Percentiles rank a stretch among this genome's conserved stretches.
phyloP scores from a whole-genome alignment of 2,113 vertebrate species.

The Ardeotis arabs region DNA sequence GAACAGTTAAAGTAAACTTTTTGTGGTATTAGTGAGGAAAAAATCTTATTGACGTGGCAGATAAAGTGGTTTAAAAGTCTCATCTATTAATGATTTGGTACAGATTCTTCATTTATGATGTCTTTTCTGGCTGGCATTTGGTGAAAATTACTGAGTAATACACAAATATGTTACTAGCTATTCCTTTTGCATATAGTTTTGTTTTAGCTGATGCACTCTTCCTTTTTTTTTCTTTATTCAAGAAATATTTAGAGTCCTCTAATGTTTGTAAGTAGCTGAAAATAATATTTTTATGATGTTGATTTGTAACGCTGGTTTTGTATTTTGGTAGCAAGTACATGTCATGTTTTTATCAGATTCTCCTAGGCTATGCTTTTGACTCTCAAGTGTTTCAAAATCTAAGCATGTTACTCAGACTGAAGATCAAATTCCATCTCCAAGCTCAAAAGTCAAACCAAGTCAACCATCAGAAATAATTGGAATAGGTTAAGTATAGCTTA shows the following conservation, averaged over 20 bases:
- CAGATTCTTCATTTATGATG: neutral
- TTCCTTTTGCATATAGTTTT: neutral
- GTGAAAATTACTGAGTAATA: neutral
- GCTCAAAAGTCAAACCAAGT: neutral
- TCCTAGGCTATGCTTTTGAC: neutral
- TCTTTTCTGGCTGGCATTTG: neutral
- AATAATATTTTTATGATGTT: neutral
- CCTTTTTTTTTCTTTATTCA: neutral
- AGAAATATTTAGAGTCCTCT: neutral
- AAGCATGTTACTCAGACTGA: neutral
- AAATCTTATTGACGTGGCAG: neutral
- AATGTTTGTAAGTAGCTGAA: neutral
- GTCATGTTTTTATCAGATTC: neutral
- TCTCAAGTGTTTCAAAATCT: neutral
- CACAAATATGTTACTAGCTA: neutral
- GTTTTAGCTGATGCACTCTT: neutral
- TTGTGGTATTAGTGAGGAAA: neutral
- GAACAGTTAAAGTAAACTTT: neutral
- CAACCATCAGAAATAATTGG: neutral
- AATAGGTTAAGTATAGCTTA: neutral
- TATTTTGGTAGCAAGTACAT: neutral
- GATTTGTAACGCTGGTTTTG: neutral
- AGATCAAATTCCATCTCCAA: neutral
- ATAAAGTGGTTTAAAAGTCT: neutral
- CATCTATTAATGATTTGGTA: neutral